phyloP scores from a whole-genome alignment of 2,113 vertebrate genomes.

The Anoura caudifer region DNA sequence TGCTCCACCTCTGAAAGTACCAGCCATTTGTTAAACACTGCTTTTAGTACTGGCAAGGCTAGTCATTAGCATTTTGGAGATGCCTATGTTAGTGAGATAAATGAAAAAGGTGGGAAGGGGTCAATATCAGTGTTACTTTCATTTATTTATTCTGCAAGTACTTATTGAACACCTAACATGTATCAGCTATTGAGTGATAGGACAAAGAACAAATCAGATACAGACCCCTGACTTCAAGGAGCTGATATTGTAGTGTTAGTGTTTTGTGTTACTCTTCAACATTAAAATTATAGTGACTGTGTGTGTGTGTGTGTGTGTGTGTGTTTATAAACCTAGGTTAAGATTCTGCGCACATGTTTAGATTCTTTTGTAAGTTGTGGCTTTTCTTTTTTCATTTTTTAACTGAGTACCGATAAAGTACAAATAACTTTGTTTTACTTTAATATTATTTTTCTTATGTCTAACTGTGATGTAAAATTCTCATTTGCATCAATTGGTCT shows the following conservation, averaged over 20 bases:
- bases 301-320: rapidly evolving
- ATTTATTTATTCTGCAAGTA: not conserved
- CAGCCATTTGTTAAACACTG: rapidly evolving
- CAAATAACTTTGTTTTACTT: not conserved
- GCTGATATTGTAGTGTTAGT: not conserved
- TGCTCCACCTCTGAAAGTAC: not conserved
- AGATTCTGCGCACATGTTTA: not conserved
- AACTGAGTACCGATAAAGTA: not conserved
- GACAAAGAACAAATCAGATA: not conserved
- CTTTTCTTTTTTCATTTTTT: not conserved
- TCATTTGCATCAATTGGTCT: not conserved
- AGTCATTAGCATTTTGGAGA: not conserved
- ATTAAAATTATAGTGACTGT: not conserved
- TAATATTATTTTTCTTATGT: not conserved
- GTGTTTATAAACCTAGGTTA: not conserved
- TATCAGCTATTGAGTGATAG: not conserved
- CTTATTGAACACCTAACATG: not conserved
- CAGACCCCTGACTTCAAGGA: not conserved
- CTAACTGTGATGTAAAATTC: not conserved
- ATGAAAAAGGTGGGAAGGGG: not conserved
- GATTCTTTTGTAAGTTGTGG: not conserved
- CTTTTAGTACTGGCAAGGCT: not conserved
- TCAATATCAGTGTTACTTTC: too few relatives aligned
- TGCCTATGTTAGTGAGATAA: not conserved
- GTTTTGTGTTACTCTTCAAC: not conserved